phyloP scores from a whole-genome alignment of 2,888 invertebrate genomes.

The Galerucella calmariensis region DNA sequence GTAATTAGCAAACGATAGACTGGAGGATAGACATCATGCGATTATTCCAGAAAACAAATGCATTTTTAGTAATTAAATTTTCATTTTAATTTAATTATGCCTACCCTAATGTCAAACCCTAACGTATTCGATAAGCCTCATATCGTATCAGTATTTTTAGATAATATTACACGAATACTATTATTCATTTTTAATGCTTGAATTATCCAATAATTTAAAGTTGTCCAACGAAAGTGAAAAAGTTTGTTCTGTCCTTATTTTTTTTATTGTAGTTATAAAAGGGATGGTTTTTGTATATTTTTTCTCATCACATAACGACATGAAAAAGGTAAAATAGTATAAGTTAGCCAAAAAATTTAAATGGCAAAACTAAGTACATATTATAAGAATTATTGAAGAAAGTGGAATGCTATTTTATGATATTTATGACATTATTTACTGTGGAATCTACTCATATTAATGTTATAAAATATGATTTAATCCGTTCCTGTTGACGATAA shows the following conservation, averaged over 20 bases:
- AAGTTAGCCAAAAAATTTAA: neutral
- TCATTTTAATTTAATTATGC: constrained; percentile 6
- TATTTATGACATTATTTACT: too few species aligned
- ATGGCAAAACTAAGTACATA: neutral
- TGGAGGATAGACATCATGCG: constrained; percentile 1
- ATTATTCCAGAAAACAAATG: constrained; percentile 13
- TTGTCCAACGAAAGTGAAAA: neutral
- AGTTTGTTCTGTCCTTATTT: neutral
- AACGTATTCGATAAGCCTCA: neutral
- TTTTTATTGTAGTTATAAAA: neutral
- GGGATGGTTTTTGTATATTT: neutral
- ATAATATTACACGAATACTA: constrained; percentile 9
- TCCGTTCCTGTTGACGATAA: constrained; percentile 8
- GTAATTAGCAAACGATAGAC: constrained; percentile 6
- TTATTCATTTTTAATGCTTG: neutral
- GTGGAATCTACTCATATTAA: too few species aligned
- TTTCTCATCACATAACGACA: neutral
- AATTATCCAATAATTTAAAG: neutral
- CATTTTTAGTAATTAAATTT: constrained; percentile 10
- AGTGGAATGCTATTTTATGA: too few species aligned
- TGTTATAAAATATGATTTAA: neutral
- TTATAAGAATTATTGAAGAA: too few species aligned
- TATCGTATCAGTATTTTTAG: constrained; percentile 3
- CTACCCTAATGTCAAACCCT: neutral
- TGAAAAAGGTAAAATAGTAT: neutral